phyloP scores from a whole-genome alignment of 2,888 invertebrate genomes.

The Romanomermis culicivorax region DNA sequence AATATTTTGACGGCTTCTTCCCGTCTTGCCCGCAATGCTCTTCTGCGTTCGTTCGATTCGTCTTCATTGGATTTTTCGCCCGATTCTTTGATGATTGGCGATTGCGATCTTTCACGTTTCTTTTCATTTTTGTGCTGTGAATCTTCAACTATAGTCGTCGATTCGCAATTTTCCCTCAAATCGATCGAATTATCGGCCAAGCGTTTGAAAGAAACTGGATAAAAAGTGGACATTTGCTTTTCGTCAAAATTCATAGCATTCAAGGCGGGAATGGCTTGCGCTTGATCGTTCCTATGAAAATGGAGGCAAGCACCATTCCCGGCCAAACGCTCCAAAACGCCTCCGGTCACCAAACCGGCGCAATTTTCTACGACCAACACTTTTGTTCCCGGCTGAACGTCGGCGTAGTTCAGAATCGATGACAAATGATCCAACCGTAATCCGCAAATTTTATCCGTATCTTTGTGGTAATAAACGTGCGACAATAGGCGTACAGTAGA shows the following conservation, averaged over 20 bases:
- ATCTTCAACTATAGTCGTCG: too few relatives aligned
- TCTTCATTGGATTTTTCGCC: background rate
- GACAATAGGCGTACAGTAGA: conserved; percentile 60
- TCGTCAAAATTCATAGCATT: conserved; percentile 9
- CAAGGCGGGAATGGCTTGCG: conserved; percentile 10
- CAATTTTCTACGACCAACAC: conserved; percentile 62
- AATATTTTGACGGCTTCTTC: background rate
- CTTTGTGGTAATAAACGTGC: conserved; percentile 61
- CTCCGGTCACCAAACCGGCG: conserved; percentile 58
- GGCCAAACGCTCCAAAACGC: conserved; percentile 48
- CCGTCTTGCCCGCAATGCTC: background rate
- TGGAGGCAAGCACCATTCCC: conserved; percentile 40
- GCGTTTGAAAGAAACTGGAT: background rate
- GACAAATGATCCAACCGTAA: conserved; percentile 66
- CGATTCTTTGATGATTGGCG: background rate
- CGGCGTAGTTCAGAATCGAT: conserved; percentile 59
- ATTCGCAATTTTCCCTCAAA: background rate
- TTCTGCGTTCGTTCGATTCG: background rate
- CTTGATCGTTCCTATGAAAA: conserved; percentile 16
- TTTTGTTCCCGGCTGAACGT: conserved; percentile 44
- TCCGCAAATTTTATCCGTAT: conserved; percentile 33
- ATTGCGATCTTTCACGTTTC: background rate
- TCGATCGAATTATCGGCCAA: background rate
- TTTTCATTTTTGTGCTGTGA: too few relatives aligned
- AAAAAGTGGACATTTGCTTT: background rate